phyloP scores from a whole-genome alignment of 2,113 vertebrate species.

The Odobenus rosmarus region DNA sequence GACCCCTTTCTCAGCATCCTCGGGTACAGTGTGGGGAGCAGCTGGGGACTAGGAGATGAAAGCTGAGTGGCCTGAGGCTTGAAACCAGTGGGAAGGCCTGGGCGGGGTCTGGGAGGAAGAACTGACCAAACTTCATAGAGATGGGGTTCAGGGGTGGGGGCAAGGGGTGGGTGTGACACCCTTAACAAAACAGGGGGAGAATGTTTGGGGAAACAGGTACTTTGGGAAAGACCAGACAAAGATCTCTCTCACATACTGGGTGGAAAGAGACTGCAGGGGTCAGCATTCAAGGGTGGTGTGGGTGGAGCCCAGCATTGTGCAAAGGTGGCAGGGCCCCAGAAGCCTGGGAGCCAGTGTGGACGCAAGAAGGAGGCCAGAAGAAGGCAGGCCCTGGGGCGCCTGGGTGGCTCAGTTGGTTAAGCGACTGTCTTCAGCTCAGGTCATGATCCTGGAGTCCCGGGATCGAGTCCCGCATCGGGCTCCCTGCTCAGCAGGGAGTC shows the following conservation, averaged over 20 bases:
- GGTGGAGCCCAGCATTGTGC: not conserved
- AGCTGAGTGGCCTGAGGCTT: not conserved
- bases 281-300: not conserved
- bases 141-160: not conserved
- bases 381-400: not conserved
- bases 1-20: not conserved
- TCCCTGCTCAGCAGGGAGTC: too few relatives aligned
- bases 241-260: not conserved
- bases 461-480: too few relatives aligned
- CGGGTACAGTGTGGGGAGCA: not conserved
- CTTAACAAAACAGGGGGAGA: not conserved
- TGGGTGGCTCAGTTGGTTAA: too few relatives aligned
- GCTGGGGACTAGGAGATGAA: not conserved
- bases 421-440: too few relatives aligned
- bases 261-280: not conserved
- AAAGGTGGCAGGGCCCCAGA: not conserved
- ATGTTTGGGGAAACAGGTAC: not conserved
- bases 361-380: not conserved
- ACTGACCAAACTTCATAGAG: not conserved
- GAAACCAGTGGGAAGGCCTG: not conserved
- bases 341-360: not conserved
- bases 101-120: not conserved
- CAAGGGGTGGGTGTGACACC: not conserved
- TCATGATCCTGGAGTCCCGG: too few relatives aligned
- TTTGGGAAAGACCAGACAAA: slow-evolving; percentile 42